phyloP scores from a whole-genome alignment of 2,888 invertebrate species.

The Odontocerum albicorne region DNA sequence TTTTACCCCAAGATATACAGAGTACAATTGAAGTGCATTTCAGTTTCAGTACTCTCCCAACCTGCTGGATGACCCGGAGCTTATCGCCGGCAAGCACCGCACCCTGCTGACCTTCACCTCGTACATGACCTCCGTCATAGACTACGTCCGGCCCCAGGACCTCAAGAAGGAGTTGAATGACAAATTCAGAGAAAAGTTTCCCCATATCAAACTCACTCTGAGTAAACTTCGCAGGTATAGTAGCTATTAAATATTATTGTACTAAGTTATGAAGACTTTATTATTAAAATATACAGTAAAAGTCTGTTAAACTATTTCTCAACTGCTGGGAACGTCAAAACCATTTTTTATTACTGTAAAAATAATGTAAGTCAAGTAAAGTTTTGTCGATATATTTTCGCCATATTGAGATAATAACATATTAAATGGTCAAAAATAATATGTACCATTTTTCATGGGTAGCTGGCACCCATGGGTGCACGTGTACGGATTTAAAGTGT shows the following conservation, averaged over 20 bases:
- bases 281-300: too few species aligned
- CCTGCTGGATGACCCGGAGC: conserved; percentile 89
- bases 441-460: too few species aligned
- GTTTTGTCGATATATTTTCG: too few species aligned
- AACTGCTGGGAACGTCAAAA: too few species aligned
- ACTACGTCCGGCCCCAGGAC: conserved; percentile 94
- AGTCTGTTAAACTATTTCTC: too few species aligned
- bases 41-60: conserved; percentile 78
- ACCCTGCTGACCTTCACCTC: conserved; percentile 86
- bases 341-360: too few species aligned
- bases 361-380: too few species aligned
- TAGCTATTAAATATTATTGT: not conserved
- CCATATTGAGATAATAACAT: too few species aligned
- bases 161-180: conserved; percentile 96
- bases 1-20: conserved; percentile 22
- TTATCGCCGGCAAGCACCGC: conserved; percentile 86
- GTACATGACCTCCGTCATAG: conserved; percentile 94
- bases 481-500: too few species aligned
- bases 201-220: conserved; percentile 89
- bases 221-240: conserved; percentile 91
- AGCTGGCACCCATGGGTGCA: too few species aligned
- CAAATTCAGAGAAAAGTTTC: conserved; percentile 94
- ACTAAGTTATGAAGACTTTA: too few species aligned
- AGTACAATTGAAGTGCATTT: conserved; percentile 35
- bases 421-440: too few species aligned